These are phyloP conservation scores for Hemiscyllium ocellatum DNA, from an alignment of 2,113 vertebrate species.

Conservation along the genomic window DNA sequence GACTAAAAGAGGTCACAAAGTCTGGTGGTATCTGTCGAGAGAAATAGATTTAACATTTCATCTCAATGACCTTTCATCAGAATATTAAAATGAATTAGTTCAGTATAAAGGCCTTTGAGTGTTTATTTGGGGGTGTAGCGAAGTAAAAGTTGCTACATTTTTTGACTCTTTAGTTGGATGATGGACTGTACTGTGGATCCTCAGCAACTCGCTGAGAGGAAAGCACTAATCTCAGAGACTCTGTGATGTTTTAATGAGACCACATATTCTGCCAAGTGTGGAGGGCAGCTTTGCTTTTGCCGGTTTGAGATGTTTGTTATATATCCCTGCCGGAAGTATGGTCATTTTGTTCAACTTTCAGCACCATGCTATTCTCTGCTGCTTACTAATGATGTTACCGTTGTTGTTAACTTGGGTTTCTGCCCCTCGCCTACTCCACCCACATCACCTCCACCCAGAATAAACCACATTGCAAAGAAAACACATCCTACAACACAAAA, in stretches of 20 bases:
- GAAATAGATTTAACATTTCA: too few species aligned
- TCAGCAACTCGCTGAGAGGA: background rate
- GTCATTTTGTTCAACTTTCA: background rate
- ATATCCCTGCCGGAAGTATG: background rate
- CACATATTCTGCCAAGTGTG: background rate
- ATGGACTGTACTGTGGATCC: background rate
- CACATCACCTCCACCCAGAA: background rate
- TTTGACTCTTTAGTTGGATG: background rate
- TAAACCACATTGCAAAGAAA: background rate
- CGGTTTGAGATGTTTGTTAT: background rate
- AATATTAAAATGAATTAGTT: too few species aligned
- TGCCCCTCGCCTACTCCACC: background rate
- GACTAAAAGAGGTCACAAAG: too few species aligned
- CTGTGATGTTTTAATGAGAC: background rate
- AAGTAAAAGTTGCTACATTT: background rate
- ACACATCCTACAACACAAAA: background rate
- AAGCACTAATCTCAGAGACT: background rate
- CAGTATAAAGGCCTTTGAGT: background rate
- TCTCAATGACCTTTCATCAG: too few species aligned
- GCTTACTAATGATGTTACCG: too few species aligned
- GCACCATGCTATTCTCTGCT: background rate
- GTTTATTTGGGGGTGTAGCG: background rate
- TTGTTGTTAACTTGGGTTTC: background rate
- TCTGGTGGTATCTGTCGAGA: too few species aligned
- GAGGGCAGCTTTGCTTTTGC: background rate